phyloP scores from a whole-genome alignment of 2,113 vertebrate genomes.

The Australoheros scitulus region DNA sequence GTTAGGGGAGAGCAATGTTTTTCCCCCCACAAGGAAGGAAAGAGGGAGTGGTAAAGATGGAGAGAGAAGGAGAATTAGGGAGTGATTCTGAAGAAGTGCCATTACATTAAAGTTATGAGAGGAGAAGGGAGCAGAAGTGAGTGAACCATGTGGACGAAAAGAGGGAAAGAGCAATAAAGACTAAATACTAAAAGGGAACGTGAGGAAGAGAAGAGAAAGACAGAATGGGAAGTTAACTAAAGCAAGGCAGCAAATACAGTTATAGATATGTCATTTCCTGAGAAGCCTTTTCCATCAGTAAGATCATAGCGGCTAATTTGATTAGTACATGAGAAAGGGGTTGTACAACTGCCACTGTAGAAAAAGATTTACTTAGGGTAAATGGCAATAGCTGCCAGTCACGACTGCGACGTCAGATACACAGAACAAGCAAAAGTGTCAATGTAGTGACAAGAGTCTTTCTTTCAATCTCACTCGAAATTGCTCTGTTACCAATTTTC shows the following conservation, averaged over 20 bases:
- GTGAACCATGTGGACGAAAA: background rate
- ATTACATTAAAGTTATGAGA: constrained; percentile 52
- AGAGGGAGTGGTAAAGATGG: constrained; percentile 36
- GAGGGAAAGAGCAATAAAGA: background rate
- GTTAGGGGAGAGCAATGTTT: constrained; percentile 65
- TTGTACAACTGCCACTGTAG: constrained; percentile 11
- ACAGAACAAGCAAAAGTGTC: background rate
- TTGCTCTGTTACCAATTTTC: background rate
- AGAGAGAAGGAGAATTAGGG: constrained; percentile 40
- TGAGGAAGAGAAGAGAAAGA: background rate
- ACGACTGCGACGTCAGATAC: background rate
- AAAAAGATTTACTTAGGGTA: constrained; percentile 38
- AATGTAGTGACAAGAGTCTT: background rate
- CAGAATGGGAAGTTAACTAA: constrained; percentile 19
- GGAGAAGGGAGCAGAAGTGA: constrained; percentile 6
- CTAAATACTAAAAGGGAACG: background rate
- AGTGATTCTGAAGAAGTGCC: constrained; percentile 44
- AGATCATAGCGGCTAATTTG: constrained; percentile 61
- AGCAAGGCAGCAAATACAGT: constrained; percentile 48
- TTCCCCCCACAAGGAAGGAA: constrained; percentile 41
- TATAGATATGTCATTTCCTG: constrained; percentile 63
- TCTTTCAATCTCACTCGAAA: background rate
- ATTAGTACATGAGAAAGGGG: constrained; percentile 49
- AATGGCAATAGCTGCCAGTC: constrained; percentile 10
- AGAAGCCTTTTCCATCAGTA: constrained; percentile 60